A percentile compares a stretch with the other conserved stretches of the same genome.
phyloP scores from a whole-genome alignment of 2,888 invertebrate genomes.

The Physocephala rufipes region DNA sequence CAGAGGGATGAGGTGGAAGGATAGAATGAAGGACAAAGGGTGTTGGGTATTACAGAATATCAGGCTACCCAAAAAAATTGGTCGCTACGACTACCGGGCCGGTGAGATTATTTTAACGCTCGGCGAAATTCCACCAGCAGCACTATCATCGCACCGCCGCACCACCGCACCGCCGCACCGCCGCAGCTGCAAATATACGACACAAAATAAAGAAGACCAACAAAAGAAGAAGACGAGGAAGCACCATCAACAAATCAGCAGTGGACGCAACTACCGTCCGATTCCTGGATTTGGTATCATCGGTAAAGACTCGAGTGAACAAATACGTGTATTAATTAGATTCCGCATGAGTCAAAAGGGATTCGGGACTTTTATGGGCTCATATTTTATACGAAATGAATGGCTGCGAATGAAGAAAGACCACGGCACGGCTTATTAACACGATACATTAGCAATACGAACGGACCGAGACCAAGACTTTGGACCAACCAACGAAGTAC shows the following conservation, averaged over 20 bases:
- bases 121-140: conserved; percentile 24
- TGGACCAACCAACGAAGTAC: not conserved
- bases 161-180: not conserved
- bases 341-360: conserved; percentile 10
- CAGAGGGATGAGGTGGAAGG: too few relatives aligned
- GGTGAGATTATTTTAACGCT: conserved; percentile 34
- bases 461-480: not conserved
- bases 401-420: not conserved
- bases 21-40: not conserved
- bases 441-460: not conserved
- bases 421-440: not conserved
- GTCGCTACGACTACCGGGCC: not conserved
- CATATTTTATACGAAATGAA: conserved; percentile 14
- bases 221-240: too few relatives aligned
- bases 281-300: too few relatives aligned
- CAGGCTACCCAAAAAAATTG: conserved; percentile 4
- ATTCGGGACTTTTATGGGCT: conserved; percentile 19
- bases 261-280: not conserved
- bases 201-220: too few relatives aligned
- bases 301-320: not conserved
- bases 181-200: too few relatives aligned
- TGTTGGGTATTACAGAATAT: not conserved
- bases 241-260: not conserved
- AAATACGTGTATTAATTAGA: conserved; percentile 14
- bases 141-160: conserved; percentile 4